phyloP scores from a whole-genome alignment of 2,113 vertebrate genomes.

The Anguilla rostrata region DNA sequence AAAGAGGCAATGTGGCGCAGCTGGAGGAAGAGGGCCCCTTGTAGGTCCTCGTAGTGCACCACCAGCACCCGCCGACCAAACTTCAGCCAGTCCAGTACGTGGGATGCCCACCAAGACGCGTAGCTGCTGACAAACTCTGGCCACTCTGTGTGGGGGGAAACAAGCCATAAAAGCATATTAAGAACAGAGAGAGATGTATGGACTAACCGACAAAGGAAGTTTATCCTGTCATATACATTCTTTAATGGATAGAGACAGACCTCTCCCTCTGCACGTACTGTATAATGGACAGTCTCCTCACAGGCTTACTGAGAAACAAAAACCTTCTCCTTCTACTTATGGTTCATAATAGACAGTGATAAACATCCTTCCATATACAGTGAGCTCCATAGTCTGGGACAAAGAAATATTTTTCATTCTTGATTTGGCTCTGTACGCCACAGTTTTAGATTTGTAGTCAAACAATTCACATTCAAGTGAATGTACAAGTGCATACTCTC shows the following conservation, averaged over 20 bases:
- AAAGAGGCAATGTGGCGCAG: slow-evolving; percentile 76
- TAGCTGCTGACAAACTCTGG: slow-evolving; percentile 84
- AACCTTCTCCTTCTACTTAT: not conserved
- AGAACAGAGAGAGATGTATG: no score
- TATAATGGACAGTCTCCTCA: not conserved
- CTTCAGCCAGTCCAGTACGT: slow-evolving; percentile 82
- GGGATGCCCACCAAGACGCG: slow-evolving; percentile 86
- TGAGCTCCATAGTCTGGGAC: no score
- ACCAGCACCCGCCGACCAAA: slow-evolving; percentile 76
- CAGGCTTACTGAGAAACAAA: not conserved
- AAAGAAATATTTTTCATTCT: no score
- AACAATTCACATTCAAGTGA: no score
- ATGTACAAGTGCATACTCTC: no score
- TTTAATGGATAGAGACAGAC: not conserved
- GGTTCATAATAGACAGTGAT: no score
- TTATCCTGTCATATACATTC: not conserved
- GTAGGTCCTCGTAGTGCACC: slow-evolving; percentile 80
- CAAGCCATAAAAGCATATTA: not conserved
- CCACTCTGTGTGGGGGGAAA: slow-evolving; percentile 73
- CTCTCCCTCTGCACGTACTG: not conserved
- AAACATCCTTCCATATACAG: no score
- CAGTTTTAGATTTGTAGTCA: no score
- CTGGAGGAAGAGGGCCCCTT: slow-evolving; percentile 71
- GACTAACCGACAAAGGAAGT: not conserved
- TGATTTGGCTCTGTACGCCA: no score